phyloP scores from a whole-genome alignment of 2,797 vertebrate species.

The Decapterus maruadsi region DNA sequence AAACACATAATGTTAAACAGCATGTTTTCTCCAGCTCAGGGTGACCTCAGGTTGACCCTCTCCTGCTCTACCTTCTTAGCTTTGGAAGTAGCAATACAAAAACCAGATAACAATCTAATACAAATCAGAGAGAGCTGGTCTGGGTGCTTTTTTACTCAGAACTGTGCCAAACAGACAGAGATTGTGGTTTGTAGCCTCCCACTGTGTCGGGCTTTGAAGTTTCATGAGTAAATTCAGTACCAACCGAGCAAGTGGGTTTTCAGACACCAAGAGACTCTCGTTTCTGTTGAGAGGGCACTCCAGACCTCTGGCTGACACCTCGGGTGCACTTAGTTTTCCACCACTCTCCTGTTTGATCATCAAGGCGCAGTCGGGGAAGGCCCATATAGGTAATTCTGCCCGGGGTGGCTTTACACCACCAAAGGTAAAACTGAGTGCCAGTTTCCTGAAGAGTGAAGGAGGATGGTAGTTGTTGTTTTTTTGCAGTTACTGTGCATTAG shows the following conservation, averaged over 20 bases:
- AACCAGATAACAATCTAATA: conserved; percentile 28
- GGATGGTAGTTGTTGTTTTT: conserved; percentile 5
- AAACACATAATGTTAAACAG: neutral
- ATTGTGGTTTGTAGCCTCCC: conserved; percentile 60
- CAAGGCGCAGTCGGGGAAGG: conserved; percentile 43
- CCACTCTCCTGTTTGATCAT: conserved; percentile 47
- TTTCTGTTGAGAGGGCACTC: conserved; percentile 72
- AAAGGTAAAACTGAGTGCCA: conserved; percentile 22
- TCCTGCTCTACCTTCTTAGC: conserved; percentile 3
- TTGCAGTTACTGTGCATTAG: neutral
- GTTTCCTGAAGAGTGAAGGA: conserved; percentile 63
- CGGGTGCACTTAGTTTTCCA: conserved; percentile 59
- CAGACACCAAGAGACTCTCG: conserved; percentile 66
- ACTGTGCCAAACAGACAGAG: conserved; percentile 55
- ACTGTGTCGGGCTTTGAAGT: conserved; percentile 68
- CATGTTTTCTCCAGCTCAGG: conserved; percentile 3
- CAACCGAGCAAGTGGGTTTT: conserved; percentile 69
- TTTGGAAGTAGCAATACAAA: conserved; percentile 29
- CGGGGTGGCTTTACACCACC: conserved; percentile 47
- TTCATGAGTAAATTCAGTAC: conserved; percentile 73
- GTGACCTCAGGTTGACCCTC: conserved; percentile 51
- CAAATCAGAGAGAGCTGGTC: conserved; percentile 53
- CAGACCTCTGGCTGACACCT: conserved; percentile 66
- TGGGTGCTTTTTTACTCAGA: conserved; percentile 58
- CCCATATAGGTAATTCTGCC: conserved; percentile 50